phyloP scores from a whole-genome alignment of 2,113 vertebrate species.

The Bufo gargarizans region DNA sequence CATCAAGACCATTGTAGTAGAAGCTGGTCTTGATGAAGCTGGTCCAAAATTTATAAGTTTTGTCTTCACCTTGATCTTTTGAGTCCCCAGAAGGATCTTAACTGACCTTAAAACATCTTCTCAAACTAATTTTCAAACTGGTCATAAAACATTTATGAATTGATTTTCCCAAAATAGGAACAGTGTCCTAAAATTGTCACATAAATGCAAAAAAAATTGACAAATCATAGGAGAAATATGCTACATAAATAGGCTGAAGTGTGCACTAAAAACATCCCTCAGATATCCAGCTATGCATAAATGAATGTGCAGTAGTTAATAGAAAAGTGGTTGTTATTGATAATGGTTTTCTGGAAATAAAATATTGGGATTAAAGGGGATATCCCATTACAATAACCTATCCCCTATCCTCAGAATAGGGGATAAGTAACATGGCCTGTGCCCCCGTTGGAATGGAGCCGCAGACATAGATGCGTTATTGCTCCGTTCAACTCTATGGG shows the following conservation, averaged over 20 bases:
- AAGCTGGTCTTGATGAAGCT: too few species aligned
- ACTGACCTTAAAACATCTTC: not conserved
- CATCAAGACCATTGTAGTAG: too few species aligned
- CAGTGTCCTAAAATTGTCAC: slow-evolving; percentile 6
- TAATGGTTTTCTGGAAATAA: too few species aligned
- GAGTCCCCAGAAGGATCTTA: not conserved
- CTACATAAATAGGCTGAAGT: not conserved
- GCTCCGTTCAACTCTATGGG: too few species aligned
- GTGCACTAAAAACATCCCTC: not conserved
- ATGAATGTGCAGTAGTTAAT: not conserved
- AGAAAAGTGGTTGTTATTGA: not conserved
- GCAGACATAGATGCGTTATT: too few species aligned
- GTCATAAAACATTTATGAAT: slow-evolving; percentile 11
- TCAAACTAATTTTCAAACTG: not conserved
- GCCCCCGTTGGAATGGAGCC: too few species aligned
- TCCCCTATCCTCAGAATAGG: too few species aligned
- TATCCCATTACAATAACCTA: too few species aligned
- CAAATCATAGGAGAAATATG: not conserved
- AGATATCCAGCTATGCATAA: not conserved
- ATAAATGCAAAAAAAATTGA: not conserved
- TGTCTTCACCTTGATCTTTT: not conserved
- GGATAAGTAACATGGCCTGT: too few species aligned
- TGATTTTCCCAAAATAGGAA: not conserved
- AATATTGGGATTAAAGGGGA: too few species aligned
- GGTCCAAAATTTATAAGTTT: not conserved